Percentiles rank a stretch among this genome's conserved stretches.
phyloP scores from a whole-genome alignment of 2,113 vertebrate species.

The Sinocyclocheilus anophthalmus region DNA sequence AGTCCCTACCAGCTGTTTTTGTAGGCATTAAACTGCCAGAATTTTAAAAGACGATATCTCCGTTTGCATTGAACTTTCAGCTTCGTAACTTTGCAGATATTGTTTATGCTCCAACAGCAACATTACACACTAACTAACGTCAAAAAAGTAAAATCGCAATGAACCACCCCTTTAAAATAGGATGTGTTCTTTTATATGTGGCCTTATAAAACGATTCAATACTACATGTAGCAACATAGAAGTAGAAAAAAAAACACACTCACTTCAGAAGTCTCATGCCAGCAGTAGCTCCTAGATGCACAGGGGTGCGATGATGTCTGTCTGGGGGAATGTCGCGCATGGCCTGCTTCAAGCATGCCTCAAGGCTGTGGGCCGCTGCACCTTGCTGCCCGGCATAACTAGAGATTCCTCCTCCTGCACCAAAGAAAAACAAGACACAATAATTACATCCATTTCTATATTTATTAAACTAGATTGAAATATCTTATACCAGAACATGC shows the following conservation, averaged over 20 bases:
- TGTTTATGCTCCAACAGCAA: too few relatives aligned
- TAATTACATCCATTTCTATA: too few relatives aligned
- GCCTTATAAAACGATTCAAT: background rate
- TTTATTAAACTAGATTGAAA: background rate
- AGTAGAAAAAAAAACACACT: conserved; percentile 5
- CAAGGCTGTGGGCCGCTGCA: conserved; percentile 67
- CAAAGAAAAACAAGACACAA: too few relatives aligned
- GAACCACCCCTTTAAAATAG: background rate
- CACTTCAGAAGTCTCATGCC: conserved; percentile 87
- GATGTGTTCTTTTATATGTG: background rate
- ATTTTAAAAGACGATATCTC: too few relatives aligned
- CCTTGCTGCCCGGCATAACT: conserved; percentile 70
- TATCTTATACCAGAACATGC: background rate
- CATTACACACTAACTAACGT: too few relatives aligned
- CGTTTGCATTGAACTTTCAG: too few relatives aligned
- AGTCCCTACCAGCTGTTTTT: too few relatives aligned
- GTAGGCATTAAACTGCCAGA: too few relatives aligned
- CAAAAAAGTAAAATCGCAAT: too few relatives aligned
- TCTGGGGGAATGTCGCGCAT: conserved; percentile 72
- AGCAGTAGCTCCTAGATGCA: conserved; percentile 85
- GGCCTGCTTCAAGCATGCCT: conserved; percentile 76
- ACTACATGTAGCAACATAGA: background rate
- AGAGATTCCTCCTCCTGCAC: conserved; percentile 73
- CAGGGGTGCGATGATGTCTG: conserved; percentile 72
- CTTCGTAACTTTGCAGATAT: too few relatives aligned